These are phyloP conservation scores for Podilymbus podiceps DNA, from an alignment of 2,113 vertebrate species.

Conservation along the genomic window DNA sequence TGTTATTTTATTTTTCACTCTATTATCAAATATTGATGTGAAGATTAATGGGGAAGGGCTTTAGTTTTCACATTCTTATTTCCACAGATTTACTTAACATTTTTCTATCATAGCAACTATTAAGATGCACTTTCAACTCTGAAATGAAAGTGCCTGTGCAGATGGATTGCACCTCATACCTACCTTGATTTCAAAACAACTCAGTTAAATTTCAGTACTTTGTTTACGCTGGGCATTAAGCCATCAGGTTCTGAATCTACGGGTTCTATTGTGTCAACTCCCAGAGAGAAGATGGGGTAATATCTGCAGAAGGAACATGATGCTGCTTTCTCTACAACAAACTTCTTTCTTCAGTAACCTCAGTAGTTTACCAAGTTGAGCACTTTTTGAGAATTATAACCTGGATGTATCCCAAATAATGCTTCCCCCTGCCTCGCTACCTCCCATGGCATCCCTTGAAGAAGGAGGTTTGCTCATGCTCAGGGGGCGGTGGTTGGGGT, in stretches of 20 bases:
- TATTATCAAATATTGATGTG: background rate
- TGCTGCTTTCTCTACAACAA: background rate
- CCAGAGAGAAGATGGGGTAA: background rate
- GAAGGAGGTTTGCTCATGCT: background rate
- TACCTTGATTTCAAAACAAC: background rate
- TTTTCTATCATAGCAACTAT: background rate
- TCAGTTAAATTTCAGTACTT: background rate
- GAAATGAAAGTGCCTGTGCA: background rate
- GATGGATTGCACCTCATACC: background rate
- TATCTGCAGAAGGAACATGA: background rate
- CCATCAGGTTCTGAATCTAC: background rate
- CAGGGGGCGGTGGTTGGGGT: fast-evolving
- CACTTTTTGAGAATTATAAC: background rate
- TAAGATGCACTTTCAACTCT: background rate
- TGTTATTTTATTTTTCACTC: background rate
- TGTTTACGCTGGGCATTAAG: background rate
- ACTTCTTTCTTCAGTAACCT: background rate
- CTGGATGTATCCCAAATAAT: background rate
- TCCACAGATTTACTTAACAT: background rate
- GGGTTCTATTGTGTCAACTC: background rate
- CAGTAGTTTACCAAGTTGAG: background rate
- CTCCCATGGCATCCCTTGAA: background rate
- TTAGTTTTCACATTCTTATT: background rate
- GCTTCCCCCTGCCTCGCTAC: no score
- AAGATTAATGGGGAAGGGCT: background rate